Evolutionary conservation across 2,113 vertebrate genomes (phyloP).

Genomic region (Corythornis madagascariensis): DNA sequence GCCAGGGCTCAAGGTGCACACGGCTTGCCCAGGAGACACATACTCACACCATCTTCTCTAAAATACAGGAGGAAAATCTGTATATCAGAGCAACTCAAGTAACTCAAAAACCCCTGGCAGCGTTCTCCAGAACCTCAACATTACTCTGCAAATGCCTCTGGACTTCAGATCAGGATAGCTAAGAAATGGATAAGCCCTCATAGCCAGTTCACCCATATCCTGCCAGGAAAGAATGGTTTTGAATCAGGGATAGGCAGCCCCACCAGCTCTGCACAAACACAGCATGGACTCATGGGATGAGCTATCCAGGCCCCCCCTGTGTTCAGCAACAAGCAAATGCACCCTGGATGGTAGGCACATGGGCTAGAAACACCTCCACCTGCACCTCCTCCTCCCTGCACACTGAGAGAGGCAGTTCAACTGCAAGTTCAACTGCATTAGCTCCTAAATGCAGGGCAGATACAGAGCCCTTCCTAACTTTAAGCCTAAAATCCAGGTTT

Average conservation of each 20-base stretch:
- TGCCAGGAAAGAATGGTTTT: not conserved
- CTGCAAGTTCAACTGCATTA: not conserved
- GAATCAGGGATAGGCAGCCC: fast-evolving
- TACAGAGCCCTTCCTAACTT: not conserved
- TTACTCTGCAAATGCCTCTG: not conserved
- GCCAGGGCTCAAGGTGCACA: not conserved
- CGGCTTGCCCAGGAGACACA: not conserved
- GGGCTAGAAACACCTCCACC: not conserved
- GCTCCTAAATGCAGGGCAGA: not conserved
- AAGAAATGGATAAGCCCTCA: not conserved
- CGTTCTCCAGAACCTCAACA: not conserved
- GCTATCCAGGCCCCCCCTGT: not conserved
- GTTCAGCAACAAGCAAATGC: not conserved
- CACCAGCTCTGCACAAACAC: not conserved
- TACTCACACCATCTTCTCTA: not conserved
- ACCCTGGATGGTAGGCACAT: fast-evolving
- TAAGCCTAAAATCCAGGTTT: not conserved
- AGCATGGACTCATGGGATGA: not conserved
- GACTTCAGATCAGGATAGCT: not conserved
- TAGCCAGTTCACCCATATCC: not conserved
- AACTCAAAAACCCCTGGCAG: not conserved
- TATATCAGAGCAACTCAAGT: not conserved
- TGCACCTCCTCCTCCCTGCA: not conserved
- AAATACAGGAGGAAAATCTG: not conserved
- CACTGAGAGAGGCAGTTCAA: not conserved